Evolutionary conservation across 2,888 invertebrate species (phyloP).

Genomic region (Axea sp.): DNA sequence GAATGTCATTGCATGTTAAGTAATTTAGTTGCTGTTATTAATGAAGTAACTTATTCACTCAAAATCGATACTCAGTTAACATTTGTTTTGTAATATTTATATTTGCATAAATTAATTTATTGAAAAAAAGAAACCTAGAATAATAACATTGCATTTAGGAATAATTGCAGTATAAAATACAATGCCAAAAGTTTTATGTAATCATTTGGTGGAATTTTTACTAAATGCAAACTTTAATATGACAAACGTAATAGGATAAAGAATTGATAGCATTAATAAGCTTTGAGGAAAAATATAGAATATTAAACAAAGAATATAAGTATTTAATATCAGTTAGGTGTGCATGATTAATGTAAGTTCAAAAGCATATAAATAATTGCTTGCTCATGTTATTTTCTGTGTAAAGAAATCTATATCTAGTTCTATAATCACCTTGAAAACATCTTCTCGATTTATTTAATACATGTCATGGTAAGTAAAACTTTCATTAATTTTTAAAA

Average conservation of each 20-base stretch:
- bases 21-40: constrained; percentile 31
- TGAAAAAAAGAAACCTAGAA: constrained; percentile 13
- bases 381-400: constrained; percentile 2
- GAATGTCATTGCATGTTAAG: constrained; percentile 21
- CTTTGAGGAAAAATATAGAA: constrained; percentile 2
- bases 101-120: constrained; percentile 62
- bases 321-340: background rate
- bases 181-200: constrained; percentile 1
- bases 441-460: constrained; percentile 47
- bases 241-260: constrained; percentile 57
- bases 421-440: background rate
- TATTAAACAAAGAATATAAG: background rate
- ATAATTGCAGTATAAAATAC: background rate
- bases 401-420: constrained; percentile 3
- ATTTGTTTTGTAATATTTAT: constrained; percentile 50
- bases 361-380: constrained; percentile 3
- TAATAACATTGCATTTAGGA: constrained; percentile 43
- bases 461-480: constrained; percentile 10
- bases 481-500: constrained; percentile 49
- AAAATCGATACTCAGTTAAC: constrained; percentile 60
- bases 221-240: constrained; percentile 35
- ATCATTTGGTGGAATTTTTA: background rate
- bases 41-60: constrained; percentile 31
- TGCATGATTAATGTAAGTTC: constrained; percentile 3
- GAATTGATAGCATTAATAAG: background rate